Percentiles rank a stretch among this genome's conserved stretches.
Evolutionary conservation across 2,888 invertebrate genomes (phyloP).

Genomic region (Drosophila monieri): DNA sequence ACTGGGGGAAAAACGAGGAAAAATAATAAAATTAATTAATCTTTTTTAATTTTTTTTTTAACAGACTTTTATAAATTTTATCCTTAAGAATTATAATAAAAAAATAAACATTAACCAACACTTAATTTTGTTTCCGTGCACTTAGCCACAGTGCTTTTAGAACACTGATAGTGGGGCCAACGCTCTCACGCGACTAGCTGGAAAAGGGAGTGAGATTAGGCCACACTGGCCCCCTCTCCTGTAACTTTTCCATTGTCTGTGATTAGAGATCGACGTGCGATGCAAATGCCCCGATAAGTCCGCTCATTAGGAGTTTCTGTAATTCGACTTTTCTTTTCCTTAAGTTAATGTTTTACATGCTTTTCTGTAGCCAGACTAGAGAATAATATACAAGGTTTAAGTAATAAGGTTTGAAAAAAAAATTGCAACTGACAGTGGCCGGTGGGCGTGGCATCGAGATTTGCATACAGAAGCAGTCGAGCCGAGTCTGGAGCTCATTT

Average conservation of each 20-base stretch:
- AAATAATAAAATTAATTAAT: no score
- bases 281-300: constrained; percentile 26
- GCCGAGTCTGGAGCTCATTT: constrained; percentile 58
- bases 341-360: constrained; percentile 6
- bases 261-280: constrained; percentile 59
- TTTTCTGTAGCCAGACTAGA: constrained; percentile 1
- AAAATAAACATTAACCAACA: no score
- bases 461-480: constrained; percentile 50
- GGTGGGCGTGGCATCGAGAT: constrained; percentile 61
- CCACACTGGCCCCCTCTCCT: constrained; percentile 37
- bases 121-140: not conserved
- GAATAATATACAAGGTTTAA: constrained; percentile 34
- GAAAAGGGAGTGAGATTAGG: constrained; percentile 8
- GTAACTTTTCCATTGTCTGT: constrained; percentile 72
- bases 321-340: constrained; percentile 36
- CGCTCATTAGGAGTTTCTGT: constrained; percentile 27
- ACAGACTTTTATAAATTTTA: not conserved
- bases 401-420: constrained; percentile 14
- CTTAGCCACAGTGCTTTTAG: constrained; percentile 20
- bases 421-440: constrained; percentile 59
- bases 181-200: constrained; percentile 15
- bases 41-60: no score
- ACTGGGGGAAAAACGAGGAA: no score
- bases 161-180: constrained; percentile 60
- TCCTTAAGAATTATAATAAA: not conserved